Conservation (phyloP, 92 coral and sea anemone species). For the Palythoa heliodiscus region DNA sequence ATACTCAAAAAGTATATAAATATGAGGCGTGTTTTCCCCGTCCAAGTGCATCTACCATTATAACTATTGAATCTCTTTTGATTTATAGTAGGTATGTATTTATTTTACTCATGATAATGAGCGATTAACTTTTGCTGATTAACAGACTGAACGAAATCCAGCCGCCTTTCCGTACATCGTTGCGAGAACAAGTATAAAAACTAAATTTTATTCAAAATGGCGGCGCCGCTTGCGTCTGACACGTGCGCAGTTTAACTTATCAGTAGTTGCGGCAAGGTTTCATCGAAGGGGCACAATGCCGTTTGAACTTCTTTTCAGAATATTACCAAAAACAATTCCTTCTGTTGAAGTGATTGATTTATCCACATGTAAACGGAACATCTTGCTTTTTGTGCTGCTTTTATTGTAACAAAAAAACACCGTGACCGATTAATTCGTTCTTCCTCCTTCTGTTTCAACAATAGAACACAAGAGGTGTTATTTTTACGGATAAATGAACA, state of each 20-base stretch:
- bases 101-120: too few species aligned
- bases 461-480: constrained; percentile 21
- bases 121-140: too few species aligned
- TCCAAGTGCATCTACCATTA: too few species aligned
- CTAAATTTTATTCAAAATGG: background rate
- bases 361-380: constrained; percentile 33
- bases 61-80: too few species aligned
- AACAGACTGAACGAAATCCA: background rate
- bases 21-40: too few species aligned
- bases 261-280: background rate
- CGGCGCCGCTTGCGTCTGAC: background rate
- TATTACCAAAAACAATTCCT: background rate
- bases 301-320: background rate
- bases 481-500: background rate
- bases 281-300: background rate
- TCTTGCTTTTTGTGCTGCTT: constrained; percentile 19
- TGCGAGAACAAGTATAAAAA: background rate
- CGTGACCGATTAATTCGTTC: background rate
- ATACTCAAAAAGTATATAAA: too few species aligned
- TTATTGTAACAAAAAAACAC: background rate
- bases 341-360: background rate
- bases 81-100: too few species aligned
- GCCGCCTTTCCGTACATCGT: background rate
- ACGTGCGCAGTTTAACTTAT: background rate
- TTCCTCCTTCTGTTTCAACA: constrained; percentile 5